phyloP scores from a whole-genome alignment of 2,888 invertebrate genomes.

The Heliconius sara region DNA sequence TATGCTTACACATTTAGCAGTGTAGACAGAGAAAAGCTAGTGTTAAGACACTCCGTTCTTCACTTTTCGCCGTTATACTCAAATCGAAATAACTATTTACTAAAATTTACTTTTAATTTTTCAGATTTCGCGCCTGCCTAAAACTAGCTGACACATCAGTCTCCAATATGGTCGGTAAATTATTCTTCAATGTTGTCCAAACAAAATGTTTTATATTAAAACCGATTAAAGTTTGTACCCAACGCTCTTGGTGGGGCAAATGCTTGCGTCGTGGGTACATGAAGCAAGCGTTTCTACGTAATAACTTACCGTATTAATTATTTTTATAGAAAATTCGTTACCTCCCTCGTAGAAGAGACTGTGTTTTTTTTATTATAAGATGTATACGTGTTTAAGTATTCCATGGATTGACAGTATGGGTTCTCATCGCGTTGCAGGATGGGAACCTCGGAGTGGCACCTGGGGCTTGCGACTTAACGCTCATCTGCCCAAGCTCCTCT shows the following conservation, averaged over 20 bases:
- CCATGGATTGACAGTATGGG: not conserved
- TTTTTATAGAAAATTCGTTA: not conserved
- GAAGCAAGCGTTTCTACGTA: slow-evolving; percentile 89
- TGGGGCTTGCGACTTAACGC: no score
- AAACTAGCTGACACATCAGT: slow-evolving; percentile 94
- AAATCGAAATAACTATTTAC: not conserved
- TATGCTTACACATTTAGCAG: not conserved
- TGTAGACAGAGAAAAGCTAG: not conserved
- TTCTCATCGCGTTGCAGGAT: no score
- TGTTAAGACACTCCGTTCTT: not conserved
- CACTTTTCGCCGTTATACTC: not conserved
- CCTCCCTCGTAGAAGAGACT: not conserved
- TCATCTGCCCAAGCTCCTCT: no score
- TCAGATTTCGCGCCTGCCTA: slow-evolving; percentile 95
- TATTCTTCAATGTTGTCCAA: slow-evolving; percentile 98
- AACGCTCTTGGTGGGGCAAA: slow-evolving; percentile 92
- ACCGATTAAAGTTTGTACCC: slow-evolving; percentile 89
- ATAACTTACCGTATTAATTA: slow-evolving; percentile 87
- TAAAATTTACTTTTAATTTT: slow-evolving; percentile 48
- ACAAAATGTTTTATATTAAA: slow-evolving; percentile 96
- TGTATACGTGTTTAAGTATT: not conserved
- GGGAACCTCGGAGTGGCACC: no score
- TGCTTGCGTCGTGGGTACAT: slow-evolving; percentile 87
- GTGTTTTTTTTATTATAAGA: not conserved
- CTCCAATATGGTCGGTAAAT: slow-evolving; percentile 94